These are phyloP conservation scores for Leptinotarsa texana DNA, from an alignment of 1,140 invertebrate genomes.

Conservation along the genomic window DNA sequence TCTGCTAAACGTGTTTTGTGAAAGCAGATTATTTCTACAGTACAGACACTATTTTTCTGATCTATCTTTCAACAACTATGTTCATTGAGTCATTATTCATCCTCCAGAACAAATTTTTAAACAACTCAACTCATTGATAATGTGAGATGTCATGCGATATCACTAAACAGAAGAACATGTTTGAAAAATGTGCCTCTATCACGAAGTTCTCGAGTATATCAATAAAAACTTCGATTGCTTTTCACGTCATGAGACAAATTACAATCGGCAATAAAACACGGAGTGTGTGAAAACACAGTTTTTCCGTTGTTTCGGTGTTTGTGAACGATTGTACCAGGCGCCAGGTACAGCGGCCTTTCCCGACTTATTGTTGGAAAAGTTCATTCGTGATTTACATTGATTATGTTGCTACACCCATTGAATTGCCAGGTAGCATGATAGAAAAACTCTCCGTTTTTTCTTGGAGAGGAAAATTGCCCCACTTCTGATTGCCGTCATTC, in stretches of 20 bases:
- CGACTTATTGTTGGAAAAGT: background rate
- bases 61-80: too few species aligned
- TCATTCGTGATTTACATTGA: constrained; percentile 7
- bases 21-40: too few species aligned
- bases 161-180: background rate
- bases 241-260: constrained; percentile 15
- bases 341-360: constrained; percentile 9
- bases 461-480: background rate
- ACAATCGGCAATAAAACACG: background rate
- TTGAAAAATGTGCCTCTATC: background rate
- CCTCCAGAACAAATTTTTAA: too few species aligned
- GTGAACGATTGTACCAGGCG: constrained; percentile 34
- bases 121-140: too few species aligned
- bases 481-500: background rate
- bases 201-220: constrained; percentile 1
- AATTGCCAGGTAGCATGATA: constrained; percentile 7
- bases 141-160: too few species aligned
- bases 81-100: too few species aligned
- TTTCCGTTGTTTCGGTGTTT: constrained; percentile 13
- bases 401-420: constrained; percentile 16
- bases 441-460: constrained; percentile 15
- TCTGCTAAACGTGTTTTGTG: too few species aligned
- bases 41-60: too few species aligned
- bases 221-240: background rate
- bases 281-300: constrained; percentile 9